These are phyloP conservation scores for Isoperla grammatica DNA, from an alignment of 2,888 invertebrate species.

Conservation along the genomic window DNA sequence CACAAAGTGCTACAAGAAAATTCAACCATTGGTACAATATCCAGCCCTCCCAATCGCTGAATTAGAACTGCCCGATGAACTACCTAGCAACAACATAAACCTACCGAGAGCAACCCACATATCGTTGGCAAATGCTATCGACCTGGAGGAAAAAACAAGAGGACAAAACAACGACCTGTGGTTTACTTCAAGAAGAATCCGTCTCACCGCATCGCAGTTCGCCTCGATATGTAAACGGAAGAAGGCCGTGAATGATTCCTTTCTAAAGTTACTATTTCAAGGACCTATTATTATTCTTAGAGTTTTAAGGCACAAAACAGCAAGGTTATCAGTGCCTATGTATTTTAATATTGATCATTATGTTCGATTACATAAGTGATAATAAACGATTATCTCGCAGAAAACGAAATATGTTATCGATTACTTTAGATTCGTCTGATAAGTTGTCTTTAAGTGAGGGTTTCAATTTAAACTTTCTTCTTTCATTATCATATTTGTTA, in stretches of 20 bases:
- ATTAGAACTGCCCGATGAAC: background rate
- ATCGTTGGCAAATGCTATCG: background rate
- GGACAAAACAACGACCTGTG: background rate
- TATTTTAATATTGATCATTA: too few species aligned
- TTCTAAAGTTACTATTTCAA: background rate
- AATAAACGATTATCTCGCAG: too few species aligned
- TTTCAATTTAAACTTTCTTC: too few species aligned
- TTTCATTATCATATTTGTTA: too few species aligned
- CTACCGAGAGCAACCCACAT: background rate
- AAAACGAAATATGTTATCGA: too few species aligned
- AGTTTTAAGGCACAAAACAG: too few species aligned
- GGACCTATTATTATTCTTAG: too few species aligned
- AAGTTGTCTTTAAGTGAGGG: too few species aligned
- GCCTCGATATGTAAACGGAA: constrained; percentile 3
- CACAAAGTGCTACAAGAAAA: background rate
- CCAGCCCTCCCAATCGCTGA: background rate
- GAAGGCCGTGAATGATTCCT: background rate
- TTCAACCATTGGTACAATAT: background rate
- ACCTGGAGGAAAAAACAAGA: background rate
- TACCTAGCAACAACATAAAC: background rate
- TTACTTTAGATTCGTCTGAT: too few species aligned
- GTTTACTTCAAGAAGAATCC: background rate
- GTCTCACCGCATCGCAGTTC: constrained; percentile 7
- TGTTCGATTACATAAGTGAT: too few species aligned
- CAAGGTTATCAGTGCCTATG: too few species aligned